A percentile compares a stretch with the other conserved stretches of the same genome.
Evolutionary conservation across 1,140 invertebrate species (phyloP).

Genomic region (Drosophila pachea): DNA sequence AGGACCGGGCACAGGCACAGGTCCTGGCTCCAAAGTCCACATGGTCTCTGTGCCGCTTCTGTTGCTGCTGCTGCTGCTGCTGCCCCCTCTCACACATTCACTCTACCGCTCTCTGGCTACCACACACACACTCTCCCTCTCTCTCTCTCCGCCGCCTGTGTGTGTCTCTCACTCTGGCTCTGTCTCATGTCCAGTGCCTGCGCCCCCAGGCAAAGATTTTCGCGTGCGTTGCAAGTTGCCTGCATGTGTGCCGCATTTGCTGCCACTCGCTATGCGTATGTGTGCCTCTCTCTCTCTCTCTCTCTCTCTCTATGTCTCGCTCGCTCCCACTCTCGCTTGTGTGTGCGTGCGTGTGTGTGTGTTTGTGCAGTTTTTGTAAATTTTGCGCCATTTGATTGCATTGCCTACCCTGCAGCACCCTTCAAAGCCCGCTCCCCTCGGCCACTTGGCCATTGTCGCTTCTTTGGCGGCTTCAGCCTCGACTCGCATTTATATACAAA

Average conservation of each 20-base stretch:
- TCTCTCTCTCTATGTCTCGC: background rate
- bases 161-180: background rate
- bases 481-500: constrained; percentile 70
- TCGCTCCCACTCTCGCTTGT: background rate
- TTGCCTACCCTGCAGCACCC: constrained; percentile 41
- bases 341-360: constrained; percentile 26
- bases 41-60: background rate
- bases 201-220: constrained; percentile 67
- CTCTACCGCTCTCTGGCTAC: no score
- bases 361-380: constrained; percentile 69
- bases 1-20: constrained; percentile 10
- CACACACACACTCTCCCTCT: constrained; percentile 1
- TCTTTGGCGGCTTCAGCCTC: constrained; percentile 51
- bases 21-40: constrained; percentile 27
- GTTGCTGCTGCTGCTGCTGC: background rate
- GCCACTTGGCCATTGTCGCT: constrained; percentile 72
- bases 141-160: background rate
- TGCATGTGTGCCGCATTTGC: constrained; percentile 23
- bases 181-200: constrained; percentile 33
- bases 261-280: no score
- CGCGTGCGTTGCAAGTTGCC: constrained; percentile 73
- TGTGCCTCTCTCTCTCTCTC: no score
- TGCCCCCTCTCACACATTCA: background rate
- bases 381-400: constrained; percentile 77
- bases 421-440: constrained; percentile 3